Conservation (phyloP, 2,797 vertebrate species). For the Sebastes vulpes region DNA sequence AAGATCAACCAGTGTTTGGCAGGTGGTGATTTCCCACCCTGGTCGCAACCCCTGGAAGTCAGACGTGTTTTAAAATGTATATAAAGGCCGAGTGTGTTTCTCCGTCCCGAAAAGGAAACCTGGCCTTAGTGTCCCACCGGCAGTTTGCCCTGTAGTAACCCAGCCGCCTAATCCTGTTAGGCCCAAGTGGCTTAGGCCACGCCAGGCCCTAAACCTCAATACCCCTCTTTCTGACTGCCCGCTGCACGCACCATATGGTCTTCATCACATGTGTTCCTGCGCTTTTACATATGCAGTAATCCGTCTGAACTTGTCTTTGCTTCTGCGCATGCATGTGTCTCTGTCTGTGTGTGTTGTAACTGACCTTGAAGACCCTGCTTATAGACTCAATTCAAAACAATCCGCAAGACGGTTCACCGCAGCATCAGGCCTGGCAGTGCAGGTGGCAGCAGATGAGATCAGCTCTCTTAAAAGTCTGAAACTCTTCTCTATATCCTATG, state of each 20-base stretch:
- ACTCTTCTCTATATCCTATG: not conserved
- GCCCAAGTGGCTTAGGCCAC: conserved; percentile 80
- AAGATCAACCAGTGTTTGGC: conserved; percentile 17
- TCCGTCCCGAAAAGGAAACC: conserved; percentile 32
- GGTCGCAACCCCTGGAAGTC: conserved; percentile 1
- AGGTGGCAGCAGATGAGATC: not conserved
- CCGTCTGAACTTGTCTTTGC: conserved; percentile 38
- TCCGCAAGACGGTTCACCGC: not conserved
- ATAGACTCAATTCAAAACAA: not conserved
- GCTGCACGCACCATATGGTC: conserved; percentile 69
- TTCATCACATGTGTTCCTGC: conserved; percentile 23
- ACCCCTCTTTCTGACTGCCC: conserved; percentile 62
- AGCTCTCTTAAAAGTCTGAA: not conserved
- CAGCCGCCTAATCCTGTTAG: conserved; percentile 83
- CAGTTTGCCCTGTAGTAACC: conserved; percentile 76
- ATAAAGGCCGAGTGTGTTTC: conserved; percentile 38
- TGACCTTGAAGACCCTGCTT: not conserved
- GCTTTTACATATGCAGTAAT: conserved; percentile 47
- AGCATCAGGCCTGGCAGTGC: not conserved
- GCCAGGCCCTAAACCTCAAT: conserved; percentile 76
- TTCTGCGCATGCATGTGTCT: not conserved
- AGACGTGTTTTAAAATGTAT: conserved; percentile 28
- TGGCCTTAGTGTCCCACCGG: conserved; percentile 45
- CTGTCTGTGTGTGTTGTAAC: not conserved
- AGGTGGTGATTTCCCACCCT: conserved; percentile 34